Evolutionary conservation across 2,113 vertebrate genomes (phyloP).

Genomic region (Boulengerochromis microlepis): DNA sequence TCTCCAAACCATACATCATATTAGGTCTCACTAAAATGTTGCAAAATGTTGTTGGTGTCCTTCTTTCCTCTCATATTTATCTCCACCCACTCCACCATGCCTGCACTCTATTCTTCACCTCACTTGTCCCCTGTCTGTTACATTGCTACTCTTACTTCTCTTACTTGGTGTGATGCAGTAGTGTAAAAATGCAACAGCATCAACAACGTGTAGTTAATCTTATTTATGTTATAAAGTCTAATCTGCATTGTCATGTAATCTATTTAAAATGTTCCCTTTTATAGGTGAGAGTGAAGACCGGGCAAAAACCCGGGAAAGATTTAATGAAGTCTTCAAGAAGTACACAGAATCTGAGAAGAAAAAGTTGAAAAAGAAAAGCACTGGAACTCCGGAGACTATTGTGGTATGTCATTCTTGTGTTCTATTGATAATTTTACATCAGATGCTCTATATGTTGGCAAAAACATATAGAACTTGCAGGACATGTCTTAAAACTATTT

Average conservation of each 20-base stretch:
- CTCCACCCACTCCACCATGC: background rate
- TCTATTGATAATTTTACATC: background rate
- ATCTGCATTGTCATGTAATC: background rate
- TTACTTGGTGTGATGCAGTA: background rate
- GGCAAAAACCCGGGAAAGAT: conserved; percentile 81
- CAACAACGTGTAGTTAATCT: background rate
- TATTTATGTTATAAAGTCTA: background rate
- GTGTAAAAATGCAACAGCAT: background rate
- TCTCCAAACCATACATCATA: background rate
- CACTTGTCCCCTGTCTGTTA: background rate
- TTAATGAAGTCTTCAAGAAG: conserved; percentile 83
- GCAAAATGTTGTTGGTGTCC: background rate
- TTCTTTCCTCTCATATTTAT: background rate
- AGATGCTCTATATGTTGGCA: background rate
- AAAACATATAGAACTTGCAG: background rate
- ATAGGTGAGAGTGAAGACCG: conserved; percentile 86
- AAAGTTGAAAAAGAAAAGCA: conserved; percentile 70
- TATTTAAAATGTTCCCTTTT: conserved; percentile 4
- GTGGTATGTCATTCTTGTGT: conserved; percentile 64
- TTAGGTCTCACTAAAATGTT: background rate
- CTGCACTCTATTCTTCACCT: background rate
- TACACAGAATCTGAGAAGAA: conserved; percentile 73
- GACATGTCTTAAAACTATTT: background rate
- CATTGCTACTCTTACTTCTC: background rate
- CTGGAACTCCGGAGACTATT: conserved; percentile 71